phyloP scores from a whole-genome alignment of 2,797 vertebrate species.

The Platalea minor region DNA sequence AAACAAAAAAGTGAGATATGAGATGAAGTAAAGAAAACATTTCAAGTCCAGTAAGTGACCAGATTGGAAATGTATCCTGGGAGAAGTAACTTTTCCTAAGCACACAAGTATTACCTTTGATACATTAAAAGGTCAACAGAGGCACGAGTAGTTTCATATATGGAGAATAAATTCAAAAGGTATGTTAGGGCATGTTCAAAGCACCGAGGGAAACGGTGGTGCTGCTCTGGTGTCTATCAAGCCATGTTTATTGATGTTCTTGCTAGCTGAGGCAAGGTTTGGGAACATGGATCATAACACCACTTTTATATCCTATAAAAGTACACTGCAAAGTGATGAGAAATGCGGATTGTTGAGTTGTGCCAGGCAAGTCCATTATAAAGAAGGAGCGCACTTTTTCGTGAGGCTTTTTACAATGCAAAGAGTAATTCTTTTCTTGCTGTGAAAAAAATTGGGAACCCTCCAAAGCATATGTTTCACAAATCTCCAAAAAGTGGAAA shows the following conservation, averaged over 20 bases:
- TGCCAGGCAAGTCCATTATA: conserved; percentile 30
- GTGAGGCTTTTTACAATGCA: conserved; percentile 19
- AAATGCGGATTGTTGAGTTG: conserved; percentile 31
- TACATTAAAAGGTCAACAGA: neutral
- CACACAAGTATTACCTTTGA: neutral
- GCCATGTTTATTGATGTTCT: conserved; percentile 56
- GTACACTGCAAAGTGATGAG: conserved; percentile 30
- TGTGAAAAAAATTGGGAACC: conserved; percentile 41
- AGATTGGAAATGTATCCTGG: neutral
- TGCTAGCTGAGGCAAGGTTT: conserved; percentile 42
- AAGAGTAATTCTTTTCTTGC: conserved; percentile 14
- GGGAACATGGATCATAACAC: conserved; percentile 63
- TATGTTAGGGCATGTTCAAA: neutral
- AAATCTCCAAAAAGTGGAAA: conserved; percentile 57
- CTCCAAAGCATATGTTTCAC: conserved; percentile 61
- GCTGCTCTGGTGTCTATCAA: conserved; percentile 57
- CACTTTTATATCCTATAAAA: conserved; percentile 67
- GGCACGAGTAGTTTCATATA: neutral
- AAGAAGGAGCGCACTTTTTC: neutral
- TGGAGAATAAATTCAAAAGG: neutral
- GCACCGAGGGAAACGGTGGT: neutral
- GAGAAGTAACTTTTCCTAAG: neutral
- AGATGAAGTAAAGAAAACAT: neutral
- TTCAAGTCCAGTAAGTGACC: neutral
- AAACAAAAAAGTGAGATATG: neutral